Base-by-base conservation (phyloP, 2,888 invertebrate species). In the Mycalesis mineus region DNA sequence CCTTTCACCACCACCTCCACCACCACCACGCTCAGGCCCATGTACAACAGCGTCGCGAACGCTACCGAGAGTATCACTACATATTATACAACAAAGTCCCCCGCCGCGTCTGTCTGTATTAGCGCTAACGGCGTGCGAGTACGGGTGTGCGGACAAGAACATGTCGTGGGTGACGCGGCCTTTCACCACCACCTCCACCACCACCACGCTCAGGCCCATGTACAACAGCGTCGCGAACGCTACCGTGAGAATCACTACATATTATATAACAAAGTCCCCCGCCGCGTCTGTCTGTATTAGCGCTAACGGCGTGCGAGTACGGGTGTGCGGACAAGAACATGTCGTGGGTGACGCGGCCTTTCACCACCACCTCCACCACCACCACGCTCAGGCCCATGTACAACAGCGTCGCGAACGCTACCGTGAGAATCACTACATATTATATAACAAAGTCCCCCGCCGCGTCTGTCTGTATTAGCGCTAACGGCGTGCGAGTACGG, bases 401-500 rank as follows among this genome's bases (percentile, higher is more conserved):
- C 68, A 75, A 77, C 66, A 80, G 74, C 64, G 73, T 88, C 67
- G 75, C 77, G 17, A 85, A 85, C 61, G 69, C 70, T 39, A 80
- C 83, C 58, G 87, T 87, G 62, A 67, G 74, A 64, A 40, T 41
- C n/a, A 29, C n/a, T 22, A 47, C 45, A n/a, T n/a, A n/a, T n/a
- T n/a, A n/a, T n/a, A n/a, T n/a, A n/a, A n/a, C n/a, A n/a, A n/a
- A n/a, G n/a, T n/a, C n/a, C n/a, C n/a, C n/a, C n/a, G n/a, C n/a
- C n/a, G n/a, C n/a, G n/a, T n/a, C n/a, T n/a, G n/a, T n/a, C n/a
- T n/a, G 90, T 91, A 4, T 80, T 95, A 51, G 90, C 92, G 41
- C 88, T 95, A 57, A 92, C 92, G 22, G 91, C 92, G 39, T 95
- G 95, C 73, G 91, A 92, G 58, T 95, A 95, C 73, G 92, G 93